A percentile compares a stretch with the other conserved stretches of the same genome.
These are phyloP conservation scores for Eurytoma adleriae DNA, from an alignment of 2,888 invertebrate species.

Conservation along the genomic window DNA sequence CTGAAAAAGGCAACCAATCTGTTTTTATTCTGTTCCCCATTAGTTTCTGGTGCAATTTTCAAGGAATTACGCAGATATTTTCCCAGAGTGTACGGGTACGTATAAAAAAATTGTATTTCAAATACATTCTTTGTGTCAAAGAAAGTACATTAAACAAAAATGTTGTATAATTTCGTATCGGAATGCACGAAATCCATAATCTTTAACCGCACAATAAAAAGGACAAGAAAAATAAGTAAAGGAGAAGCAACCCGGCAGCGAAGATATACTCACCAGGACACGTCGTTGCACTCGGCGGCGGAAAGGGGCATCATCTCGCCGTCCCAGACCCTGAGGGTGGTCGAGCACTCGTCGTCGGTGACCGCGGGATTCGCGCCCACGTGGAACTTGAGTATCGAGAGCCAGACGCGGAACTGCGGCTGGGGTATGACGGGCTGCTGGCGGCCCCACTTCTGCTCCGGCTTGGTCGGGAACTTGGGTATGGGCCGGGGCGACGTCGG, in stretches of 20 bases:
- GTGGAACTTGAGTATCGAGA: conserved; percentile 91
- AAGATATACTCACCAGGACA: conserved; percentile 85
- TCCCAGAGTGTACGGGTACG: too few species aligned
- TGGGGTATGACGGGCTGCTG: conserved; percentile 79
- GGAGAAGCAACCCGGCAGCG: too few species aligned
- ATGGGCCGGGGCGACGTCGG: conserved; percentile 76
- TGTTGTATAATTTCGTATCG: too few species aligned
- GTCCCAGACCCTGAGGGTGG: conserved; percentile 92
- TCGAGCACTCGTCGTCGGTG: conserved; percentile 86
- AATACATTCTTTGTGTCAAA: too few species aligned
- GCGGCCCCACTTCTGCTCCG: conserved; percentile 76
- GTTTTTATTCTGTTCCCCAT: not conserved
- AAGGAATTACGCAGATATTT: too few species aligned
- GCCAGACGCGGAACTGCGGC: conserved; percentile 88
- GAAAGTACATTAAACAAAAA: too few species aligned
- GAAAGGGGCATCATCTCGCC: conserved; percentile 83
- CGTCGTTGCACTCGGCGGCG: conserved; percentile 85
- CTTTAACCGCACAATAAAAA: too few species aligned
- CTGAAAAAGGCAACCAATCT: conserved; percentile 1
- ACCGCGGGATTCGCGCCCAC: conserved; percentile 83
- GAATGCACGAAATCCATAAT: too few species aligned
- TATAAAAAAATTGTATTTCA: too few species aligned
- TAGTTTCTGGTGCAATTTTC: too few species aligned
- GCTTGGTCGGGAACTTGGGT: conserved; percentile 74
- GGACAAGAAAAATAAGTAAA: too few species aligned